Evolutionary conservation across 2,888 invertebrate species (phyloP).

Genomic region (Exephanes ischioxanthus): DNA sequence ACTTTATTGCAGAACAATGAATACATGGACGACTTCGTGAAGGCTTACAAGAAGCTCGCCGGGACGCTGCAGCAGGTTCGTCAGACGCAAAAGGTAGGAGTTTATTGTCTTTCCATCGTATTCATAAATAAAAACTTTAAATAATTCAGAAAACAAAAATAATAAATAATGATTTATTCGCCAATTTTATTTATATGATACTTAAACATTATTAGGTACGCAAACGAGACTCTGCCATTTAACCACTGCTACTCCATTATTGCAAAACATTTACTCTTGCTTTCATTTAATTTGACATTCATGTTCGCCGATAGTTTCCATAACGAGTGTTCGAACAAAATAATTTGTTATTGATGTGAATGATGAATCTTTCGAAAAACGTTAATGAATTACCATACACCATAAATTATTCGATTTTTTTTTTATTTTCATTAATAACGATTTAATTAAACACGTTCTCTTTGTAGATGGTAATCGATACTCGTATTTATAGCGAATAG

Average conservation of each 20-base stretch:
- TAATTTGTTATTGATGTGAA: neutral
- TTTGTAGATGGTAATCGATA: slow-evolving; percentile 16
- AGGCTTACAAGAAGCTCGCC: slow-evolving; percentile 72
- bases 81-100: slow-evolving; percentile 83
- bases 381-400: slow-evolving; percentile 51
- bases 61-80: slow-evolving; percentile 77
- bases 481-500: neutral
- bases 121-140: neutral
- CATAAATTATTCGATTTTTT: slow-evolving; percentile 39
- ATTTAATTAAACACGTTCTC: slow-evolving; percentile 31
- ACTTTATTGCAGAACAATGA: slow-evolving; percentile 79
- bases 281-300: neutral
- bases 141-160: neutral
- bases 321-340: neutral
- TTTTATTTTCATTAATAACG: slow-evolving; percentile 1
- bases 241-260: slow-evolving; percentile 29
- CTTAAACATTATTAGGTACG: slow-evolving; percentile 67
- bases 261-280: slow-evolving; percentile 19
- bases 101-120: neutral
- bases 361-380: slow-evolving; percentile 4
- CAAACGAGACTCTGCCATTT: slow-evolving; percentile 43
- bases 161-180: slow-evolving; percentile 72
- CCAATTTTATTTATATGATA: slow-evolving; percentile 69
- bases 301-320: neutral
- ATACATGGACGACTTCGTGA: slow-evolving; percentile 74